Evolutionary conservation across 2,797 vertebrate genomes (phyloP), one percentile per base, ranked within the genome.

Genomic region (Hemitrygon akajei): DNA sequence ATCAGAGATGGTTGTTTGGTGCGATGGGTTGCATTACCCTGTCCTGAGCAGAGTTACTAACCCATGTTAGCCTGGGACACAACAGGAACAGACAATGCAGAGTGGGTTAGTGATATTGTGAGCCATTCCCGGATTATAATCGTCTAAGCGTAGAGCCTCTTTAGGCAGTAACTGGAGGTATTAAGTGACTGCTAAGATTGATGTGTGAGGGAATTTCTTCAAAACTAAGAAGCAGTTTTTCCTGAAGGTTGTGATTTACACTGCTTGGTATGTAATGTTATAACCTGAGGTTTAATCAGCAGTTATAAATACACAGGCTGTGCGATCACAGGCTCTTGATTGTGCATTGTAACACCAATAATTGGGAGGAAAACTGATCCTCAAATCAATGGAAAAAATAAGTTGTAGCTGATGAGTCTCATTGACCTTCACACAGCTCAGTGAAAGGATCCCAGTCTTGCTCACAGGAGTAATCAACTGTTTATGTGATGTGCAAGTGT

Each of bases 381-480:
- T 75, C 91, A 75, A 76, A 93, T 37, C 71, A 76, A 92, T 93
- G 91, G 91, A 47, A 93, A 92, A 93, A 93, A 30, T 76, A 27
- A 91, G 71, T 58, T n/a, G 37, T 30, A 76, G 40, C 91, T 93
- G 91, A 47, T 93, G 91, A 75, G 71, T 75, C 40, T 40, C 40
- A 56, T 75, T 47, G 91, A 93, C 37, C 73, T 93, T 58, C 73
- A 2, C 40, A 75, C 22, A 47, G 34, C 10, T 12, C 34, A n/a
- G 10, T 71, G 66, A 9, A 71, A 27, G 10, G 12, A 34, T 40
- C 37, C 37, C 20, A 73, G 60, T 91, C 71, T 91, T 34, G 69
- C 69, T 91, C 34, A 71, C 9, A 91, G 37, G 3, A 7, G 69
- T 16, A 7, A n/a, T 14, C 12, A 86, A n/a, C 14, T 40, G 71